Percentiles rank a stretch among this genome's conserved stretches.
phyloP scores from a whole-genome alignment of 2,888 invertebrate species.

The Actias luna region DNA sequence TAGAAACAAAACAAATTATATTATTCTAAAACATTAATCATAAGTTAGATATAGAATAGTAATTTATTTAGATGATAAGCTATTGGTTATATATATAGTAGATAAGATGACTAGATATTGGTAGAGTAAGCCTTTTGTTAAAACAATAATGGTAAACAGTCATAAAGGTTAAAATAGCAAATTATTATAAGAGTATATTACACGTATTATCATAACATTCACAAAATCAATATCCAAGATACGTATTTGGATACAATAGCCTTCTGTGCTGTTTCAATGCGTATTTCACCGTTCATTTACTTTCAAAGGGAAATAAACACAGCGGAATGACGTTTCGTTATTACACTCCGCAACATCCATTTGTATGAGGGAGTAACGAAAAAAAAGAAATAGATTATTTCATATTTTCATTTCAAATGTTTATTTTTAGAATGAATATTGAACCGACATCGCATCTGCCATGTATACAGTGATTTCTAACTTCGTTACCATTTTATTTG shows the following conservation, averaged over 20 bases:
- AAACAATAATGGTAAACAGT: too few relatives aligned
- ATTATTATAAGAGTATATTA: too few relatives aligned
- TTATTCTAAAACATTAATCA: too few relatives aligned
- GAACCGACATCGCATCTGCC: background rate
- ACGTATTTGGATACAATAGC: constrained; percentile 47
- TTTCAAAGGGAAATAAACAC: constrained; percentile 45
- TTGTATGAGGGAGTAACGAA: constrained; percentile 24
- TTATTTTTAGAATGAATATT: background rate
- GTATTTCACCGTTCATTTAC: constrained; percentile 44
- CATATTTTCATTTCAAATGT: background rate
- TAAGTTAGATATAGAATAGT: too few relatives aligned
- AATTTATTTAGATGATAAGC: too few relatives aligned
- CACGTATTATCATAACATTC: constrained; percentile 52
- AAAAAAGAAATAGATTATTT: background rate
- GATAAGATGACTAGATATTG: too few relatives aligned
- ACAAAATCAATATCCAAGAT: constrained; percentile 54
- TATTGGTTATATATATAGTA: too few relatives aligned
- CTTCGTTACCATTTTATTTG: background rate
- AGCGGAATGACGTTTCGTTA: constrained; percentile 47
- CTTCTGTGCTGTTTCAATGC: constrained; percentile 24
- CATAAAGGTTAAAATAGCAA: too few relatives aligned
- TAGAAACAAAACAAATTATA: too few relatives aligned
- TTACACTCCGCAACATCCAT: constrained; percentile 27
- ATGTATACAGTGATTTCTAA: background rate
- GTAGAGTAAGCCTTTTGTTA: too few relatives aligned